Conservation (phyloP, 2,888 invertebrate species). For the Melinaea marsaeus region DNA sequence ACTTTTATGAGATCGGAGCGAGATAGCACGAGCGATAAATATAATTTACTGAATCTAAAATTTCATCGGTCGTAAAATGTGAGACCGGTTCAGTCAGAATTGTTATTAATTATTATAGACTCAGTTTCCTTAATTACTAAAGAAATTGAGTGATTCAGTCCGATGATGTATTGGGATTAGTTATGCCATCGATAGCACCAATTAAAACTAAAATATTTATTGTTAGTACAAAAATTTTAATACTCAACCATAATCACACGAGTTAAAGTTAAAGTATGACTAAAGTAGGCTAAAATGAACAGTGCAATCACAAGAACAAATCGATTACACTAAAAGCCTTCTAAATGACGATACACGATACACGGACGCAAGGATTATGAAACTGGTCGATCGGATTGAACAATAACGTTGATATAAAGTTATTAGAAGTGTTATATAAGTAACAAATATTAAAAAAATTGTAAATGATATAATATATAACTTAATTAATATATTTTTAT, state of each 20-base stretch:
- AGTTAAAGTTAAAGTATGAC: too few species aligned
- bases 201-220: not conserved
- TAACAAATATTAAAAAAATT: too few species aligned
- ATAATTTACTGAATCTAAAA: constrained; percentile 32
- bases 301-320: constrained; percentile 33
- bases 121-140: constrained; percentile 33
- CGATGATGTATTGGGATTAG: constrained; percentile 16
- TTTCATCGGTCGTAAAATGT: constrained; percentile 29
- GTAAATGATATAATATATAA: too few species aligned
- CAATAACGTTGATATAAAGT: constrained; percentile 17
- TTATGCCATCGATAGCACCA: constrained; percentile 8
- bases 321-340: constrained; percentile 48
- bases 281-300: constrained; percentile 16
- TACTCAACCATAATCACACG: not conserved
- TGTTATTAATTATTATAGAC: constrained; percentile 23
- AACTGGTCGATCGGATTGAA: constrained; percentile 21
- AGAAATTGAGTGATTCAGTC: constrained; percentile 24
- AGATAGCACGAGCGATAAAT: constrained; percentile 28
- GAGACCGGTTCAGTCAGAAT: constrained; percentile 32
- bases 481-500: too few species aligned
- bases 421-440: constrained; percentile 2
- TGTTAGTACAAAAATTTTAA: not conserved
- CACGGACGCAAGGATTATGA: constrained; percentile 27
- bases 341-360: constrained; percentile 39
- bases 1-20: constrained; percentile 15